These are phyloP conservation scores for Phorcus lineatus DNA, from an alignment of 2,888 invertebrate genomes.

Conservation along the genomic window DNA sequence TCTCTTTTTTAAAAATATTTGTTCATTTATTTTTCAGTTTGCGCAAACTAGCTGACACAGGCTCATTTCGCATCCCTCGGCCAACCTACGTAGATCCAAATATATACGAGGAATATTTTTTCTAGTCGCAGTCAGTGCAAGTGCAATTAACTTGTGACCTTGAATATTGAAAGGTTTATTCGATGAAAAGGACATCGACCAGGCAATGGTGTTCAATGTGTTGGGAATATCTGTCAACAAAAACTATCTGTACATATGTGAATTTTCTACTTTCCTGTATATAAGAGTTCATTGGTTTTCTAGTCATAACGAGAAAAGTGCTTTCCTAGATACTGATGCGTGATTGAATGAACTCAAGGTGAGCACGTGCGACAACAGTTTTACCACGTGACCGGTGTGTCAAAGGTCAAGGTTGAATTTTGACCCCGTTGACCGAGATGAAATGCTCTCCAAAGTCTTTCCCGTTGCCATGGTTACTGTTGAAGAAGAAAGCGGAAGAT, in stretches of 20 bases:
- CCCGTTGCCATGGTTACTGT: neutral
- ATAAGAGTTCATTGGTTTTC: neutral
- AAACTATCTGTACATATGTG: neutral
- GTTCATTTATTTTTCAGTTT: constrained; percentile 49
- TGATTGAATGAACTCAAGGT: neutral
- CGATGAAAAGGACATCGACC: too few relatives aligned
- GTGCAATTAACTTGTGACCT: too few relatives aligned
- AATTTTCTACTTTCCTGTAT: constrained; percentile 7
- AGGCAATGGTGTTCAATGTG: too few relatives aligned
- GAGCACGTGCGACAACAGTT: neutral
- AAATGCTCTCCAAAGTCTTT: neutral
- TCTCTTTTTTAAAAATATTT: neutral
- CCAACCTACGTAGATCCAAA: constrained; percentile 66
- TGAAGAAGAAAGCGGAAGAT: too few relatives aligned
- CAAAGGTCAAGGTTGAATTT: neutral
- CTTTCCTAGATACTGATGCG: neutral
- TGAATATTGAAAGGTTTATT: too few relatives aligned
- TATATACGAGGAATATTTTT: constrained; percentile 67
- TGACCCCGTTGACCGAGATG: neutral
- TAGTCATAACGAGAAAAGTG: neutral
- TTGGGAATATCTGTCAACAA: too few relatives aligned
- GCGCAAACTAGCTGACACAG: constrained; percentile 48
- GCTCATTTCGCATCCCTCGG: constrained; percentile 64
- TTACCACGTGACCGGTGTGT: neutral
- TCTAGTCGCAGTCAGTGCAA: constrained; percentile 14